phyloP scores from a whole-genome alignment of 1,140 invertebrate species.

The Cydia splendana region DNA sequence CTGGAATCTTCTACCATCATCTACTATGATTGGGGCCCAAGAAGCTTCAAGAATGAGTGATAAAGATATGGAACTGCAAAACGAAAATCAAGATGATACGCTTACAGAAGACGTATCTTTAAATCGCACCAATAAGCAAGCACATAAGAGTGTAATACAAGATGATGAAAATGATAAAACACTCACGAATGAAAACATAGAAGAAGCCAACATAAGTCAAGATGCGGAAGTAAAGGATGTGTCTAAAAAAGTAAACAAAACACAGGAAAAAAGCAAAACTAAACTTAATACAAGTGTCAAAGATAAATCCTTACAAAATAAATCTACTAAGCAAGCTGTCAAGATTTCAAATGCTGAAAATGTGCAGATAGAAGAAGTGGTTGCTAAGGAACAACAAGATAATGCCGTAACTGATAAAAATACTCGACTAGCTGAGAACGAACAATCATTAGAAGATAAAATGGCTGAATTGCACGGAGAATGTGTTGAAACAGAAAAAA shows the following conservation, averaged over 20 bases:
- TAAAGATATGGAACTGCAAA: conserved; percentile 9
- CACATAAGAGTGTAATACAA: background rate
- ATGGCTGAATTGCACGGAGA: conserved; percentile 11
- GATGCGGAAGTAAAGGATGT: conserved; percentile 11
- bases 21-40: conserved; percentile 59
- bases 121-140: background rate
- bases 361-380: background rate
- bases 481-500: background rate
- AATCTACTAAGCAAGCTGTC: background rate
- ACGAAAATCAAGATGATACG: conserved; percentile 22
- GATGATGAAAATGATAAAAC: conserved; percentile 22
- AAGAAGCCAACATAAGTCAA: conserved; percentile 34
- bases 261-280: background rate
- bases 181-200: conserved; percentile 12
- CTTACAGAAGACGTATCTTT: background rate
- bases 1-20: conserved; percentile 66
- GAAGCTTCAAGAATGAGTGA: conserved; percentile 3
- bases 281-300: conserved; percentile 8
- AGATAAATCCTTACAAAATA: background rate
- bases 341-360: background rate
- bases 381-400: background rate
- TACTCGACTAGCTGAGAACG: conserved; percentile 3
- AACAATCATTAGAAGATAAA: conserved; percentile 9
- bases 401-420: no score
- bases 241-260: conserved; percentile 32